Conservation (phyloP, 2,797 vertebrate species). For the Helicolenus hilgendorfi region DNA sequence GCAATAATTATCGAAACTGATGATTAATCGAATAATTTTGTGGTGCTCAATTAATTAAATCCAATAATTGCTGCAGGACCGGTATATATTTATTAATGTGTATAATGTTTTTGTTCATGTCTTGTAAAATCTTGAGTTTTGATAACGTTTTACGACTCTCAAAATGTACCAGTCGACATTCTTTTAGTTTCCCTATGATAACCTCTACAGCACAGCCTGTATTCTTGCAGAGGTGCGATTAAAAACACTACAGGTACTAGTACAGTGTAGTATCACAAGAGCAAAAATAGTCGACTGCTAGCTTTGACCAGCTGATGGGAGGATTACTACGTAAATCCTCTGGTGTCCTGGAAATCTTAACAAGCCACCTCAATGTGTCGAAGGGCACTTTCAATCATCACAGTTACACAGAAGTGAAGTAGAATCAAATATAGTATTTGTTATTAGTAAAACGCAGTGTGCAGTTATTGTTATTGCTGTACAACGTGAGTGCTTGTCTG, state of each 20-base stretch:
- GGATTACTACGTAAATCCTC: slow-evolving; percentile 80
- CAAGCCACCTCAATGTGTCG: slow-evolving; percentile 52
- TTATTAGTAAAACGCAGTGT: background rate
- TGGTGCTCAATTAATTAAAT: rapidly evolving
- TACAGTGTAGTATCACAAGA: slow-evolving; percentile 1
- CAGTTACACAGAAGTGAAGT: background rate
- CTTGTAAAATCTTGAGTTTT: background rate
- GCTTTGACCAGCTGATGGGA: slow-evolving; percentile 49
- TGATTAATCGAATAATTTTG: no score
- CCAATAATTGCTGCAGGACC: background rate
- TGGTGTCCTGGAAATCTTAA: slow-evolving; percentile 74
- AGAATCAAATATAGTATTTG: background rate
- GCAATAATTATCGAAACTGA: no score
- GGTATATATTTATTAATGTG: no score
- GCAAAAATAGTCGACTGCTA: slow-evolving; percentile 42
- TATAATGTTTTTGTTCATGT: background rate
- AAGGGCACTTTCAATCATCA: slow-evolving; percentile 8
- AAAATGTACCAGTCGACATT: background rate
- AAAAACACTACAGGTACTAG: slow-evolving; percentile 22
- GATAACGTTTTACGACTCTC: background rate
- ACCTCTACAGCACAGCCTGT: background rate
- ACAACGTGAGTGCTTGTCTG: background rate
- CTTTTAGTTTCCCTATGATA: no score
- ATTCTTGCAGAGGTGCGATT: background rate
- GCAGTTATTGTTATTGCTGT: background rate